These are phyloP conservation scores for Ctenicera cuprea DNA, from an alignment of 2,888 invertebrate genomes.

Conservation along the genomic window DNA sequence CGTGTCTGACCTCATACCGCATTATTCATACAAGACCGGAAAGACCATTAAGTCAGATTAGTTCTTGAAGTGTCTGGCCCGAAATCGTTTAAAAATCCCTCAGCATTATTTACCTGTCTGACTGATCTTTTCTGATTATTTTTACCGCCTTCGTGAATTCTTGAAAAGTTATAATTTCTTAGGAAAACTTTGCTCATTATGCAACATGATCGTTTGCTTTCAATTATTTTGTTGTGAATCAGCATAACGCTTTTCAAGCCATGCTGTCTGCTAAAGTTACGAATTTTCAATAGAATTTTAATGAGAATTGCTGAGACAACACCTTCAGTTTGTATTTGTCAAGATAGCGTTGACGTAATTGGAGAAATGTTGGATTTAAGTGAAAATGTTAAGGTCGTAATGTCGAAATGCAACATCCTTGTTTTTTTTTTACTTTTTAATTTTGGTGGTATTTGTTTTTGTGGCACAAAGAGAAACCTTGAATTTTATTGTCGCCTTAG, in stretches of 20 bases:
- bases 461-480: neutral
- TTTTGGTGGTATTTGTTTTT: neutral
- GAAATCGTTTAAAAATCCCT: neutral
- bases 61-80: neutral
- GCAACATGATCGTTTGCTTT: neutral
- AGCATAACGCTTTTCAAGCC: neutral
- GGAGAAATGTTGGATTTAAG: neutral
- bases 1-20: constrained; percentile 23
- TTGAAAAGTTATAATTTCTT: too few species aligned
- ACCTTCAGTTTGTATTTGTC: neutral
- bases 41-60: constrained; percentile 22
- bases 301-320: neutral
- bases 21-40: constrained; percentile 40
- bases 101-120: constrained; percentile 1
- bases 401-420: neutral
- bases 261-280: neutral
- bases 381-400: constrained; percentile 4
- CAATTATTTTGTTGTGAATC: neutral
- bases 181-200: neutral
- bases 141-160: constrained; percentile 1
- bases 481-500: neutral
- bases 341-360: neutral
- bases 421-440: neutral
- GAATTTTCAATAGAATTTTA: too few species aligned
- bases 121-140: constrained; percentile 3